Evolutionary conservation across 2,888 invertebrate species (phyloP).

Genomic region (Diarsia brunnea): DNA sequence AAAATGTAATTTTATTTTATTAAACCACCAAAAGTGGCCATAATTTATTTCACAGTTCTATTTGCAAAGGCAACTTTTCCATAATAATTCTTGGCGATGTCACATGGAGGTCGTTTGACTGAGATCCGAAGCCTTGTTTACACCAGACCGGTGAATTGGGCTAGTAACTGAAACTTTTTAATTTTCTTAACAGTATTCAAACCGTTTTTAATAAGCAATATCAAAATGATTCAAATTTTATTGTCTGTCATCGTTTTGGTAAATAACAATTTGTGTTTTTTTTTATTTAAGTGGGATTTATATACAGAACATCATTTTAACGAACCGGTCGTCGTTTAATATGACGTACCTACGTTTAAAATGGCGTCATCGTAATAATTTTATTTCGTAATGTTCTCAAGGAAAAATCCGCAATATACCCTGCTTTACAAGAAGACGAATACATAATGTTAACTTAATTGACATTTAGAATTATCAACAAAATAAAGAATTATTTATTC

Average conservation of each 20-base stretch:
- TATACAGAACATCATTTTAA: constrained; percentile 1
- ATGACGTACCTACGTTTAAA: constrained; percentile 1
- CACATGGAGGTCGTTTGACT: constrained; percentile 27
- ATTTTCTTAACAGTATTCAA: constrained; percentile 3
- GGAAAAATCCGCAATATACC: constrained; percentile 22
- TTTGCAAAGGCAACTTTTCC: constrained; percentile 13
- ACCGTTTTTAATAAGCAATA: background rate
- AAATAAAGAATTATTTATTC: background rate
- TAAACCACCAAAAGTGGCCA: background rate
- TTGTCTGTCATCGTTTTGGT: constrained; percentile 1
- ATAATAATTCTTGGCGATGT: constrained; percentile 32
- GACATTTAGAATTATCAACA: constrained; percentile 5
- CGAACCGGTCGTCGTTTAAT: constrained; percentile 28
- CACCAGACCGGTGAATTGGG: constrained; percentile 12
- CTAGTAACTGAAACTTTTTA: constrained; percentile 21
- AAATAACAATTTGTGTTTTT: background rate
- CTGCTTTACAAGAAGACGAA: constrained; percentile 8
- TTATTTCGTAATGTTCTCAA: constrained; percentile 32
- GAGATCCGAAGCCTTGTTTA: constrained; percentile 31
- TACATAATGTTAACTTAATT: background rate
- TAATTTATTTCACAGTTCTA: constrained; percentile 25
- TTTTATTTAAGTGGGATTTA: constrained; percentile 8
- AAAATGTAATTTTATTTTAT: background rate
- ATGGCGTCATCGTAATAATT: constrained; percentile 26
- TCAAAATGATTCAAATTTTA: background rate